Percentiles rank a stretch among this genome's conserved stretches.
These are phyloP conservation scores for Diplosoma virens DNA, from an alignment of 23 tunicate species.

Conservation along the genomic window DNA sequence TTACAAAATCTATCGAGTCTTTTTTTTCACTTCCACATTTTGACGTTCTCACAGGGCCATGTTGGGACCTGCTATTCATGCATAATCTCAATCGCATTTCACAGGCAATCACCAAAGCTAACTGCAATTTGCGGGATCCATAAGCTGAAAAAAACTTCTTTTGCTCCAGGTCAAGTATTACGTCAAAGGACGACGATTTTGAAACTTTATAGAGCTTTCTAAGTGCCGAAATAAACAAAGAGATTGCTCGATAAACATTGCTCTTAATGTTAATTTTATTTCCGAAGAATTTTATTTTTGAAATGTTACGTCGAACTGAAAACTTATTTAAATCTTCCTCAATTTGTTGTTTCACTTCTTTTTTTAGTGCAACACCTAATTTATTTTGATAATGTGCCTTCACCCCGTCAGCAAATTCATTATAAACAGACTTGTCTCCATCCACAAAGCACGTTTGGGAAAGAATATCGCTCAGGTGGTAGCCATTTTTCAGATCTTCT, in stretches of 20 bases:
- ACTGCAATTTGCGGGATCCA: not conserved
- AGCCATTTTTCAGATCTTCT: constrained; percentile 25
- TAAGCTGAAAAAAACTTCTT: not conserved
- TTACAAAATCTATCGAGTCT: not conserved
- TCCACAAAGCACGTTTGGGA: constrained; percentile 5
- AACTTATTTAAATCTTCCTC: not conserved
- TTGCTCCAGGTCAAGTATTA: not conserved
- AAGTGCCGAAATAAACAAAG: not conserved
- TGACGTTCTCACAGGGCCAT: too few relatives aligned
- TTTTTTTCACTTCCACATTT: too few relatives aligned
- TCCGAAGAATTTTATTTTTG: not conserved
- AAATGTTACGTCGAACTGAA: too few relatives aligned
- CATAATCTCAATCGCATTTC: not conserved
- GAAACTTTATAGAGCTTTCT: not conserved
- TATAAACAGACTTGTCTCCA: constrained; percentile 7
- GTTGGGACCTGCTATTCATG: not conserved
- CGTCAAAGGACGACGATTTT: not conserved
- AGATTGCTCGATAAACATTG: not conserved
- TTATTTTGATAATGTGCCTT: too few relatives aligned
- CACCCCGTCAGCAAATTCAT: not conserved
- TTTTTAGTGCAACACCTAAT: too few relatives aligned
- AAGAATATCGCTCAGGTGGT: constrained; percentile 41
- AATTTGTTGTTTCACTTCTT: not conserved
- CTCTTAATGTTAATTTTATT: not conserved
- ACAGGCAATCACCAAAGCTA: not conserved